Percentiles rank a stretch among this genome's conserved stretches.
These are phyloP conservation scores for Sesamia inferens DNA, from an alignment of 2,888 invertebrate species.

Conservation along the genomic window DNA sequence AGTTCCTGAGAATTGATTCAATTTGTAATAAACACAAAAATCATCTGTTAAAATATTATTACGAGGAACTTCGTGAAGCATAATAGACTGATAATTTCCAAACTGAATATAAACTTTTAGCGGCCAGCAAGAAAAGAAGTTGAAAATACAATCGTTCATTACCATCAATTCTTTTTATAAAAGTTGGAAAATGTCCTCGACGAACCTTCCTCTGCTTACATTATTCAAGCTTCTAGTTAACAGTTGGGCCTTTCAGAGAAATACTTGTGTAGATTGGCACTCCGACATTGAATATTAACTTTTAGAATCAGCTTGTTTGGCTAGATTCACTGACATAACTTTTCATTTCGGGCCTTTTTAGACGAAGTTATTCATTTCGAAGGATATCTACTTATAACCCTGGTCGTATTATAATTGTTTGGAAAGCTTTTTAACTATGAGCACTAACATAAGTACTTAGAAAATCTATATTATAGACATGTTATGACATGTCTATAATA, in stretches of 20 bases:
- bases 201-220: slow-evolving; percentile 67
- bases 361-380: slow-evolving; percentile 28
- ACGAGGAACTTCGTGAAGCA: slow-evolving; percentile 3
- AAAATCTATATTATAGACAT: not conserved
- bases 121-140: slow-evolving; percentile 16
- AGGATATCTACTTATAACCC: slow-evolving; percentile 23
- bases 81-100: slow-evolving; percentile 45
- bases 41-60: slow-evolving; percentile 13
- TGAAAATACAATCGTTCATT: slow-evolving; percentile 60
- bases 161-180: slow-evolving; percentile 57
- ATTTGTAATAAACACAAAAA: not conserved
- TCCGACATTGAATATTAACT: slow-evolving; percentile 80
- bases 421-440: slow-evolving; percentile 21
- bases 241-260: slow-evolving; percentile 72
- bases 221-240: slow-evolving; percentile 76
- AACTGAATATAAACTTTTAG: slow-evolving; percentile 39
- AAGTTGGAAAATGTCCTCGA: slow-evolving; percentile 52
- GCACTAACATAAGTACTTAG: not conserved
- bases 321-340: slow-evolving; percentile 60
- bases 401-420: slow-evolving; percentile 6
- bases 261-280: slow-evolving; percentile 79
- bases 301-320: slow-evolving; percentile 69
- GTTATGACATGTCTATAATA: too few relatives aligned
- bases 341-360: slow-evolving; percentile 31
- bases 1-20: not conserved